Base-by-base conservation (phyloP, 2,113 vertebrate genomes). In the Rhinoderma darwinii region DNA sequence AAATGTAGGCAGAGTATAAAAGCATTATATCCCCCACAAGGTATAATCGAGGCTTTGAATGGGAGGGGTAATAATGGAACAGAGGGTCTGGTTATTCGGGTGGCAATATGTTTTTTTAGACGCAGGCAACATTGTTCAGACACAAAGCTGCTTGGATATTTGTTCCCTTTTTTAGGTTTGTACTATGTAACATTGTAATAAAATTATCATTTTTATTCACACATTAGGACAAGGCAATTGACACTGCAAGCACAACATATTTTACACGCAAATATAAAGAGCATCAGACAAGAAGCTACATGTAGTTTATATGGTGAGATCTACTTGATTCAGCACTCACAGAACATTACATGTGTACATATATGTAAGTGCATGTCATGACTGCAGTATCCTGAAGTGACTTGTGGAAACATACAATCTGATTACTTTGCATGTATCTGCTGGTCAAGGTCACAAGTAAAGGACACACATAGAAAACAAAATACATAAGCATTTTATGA, bases 1-100 rank as follows among this genome's bases (percentile, higher is more conserved):
- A 90, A 92, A 89, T 90, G 94, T 82, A 92, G 90, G 93, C 91
- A 90, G 91, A 92, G 93, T 92, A 90, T 91, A 92, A 91, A 91
- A 93, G 91, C 91, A 88, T 82, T 89, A 90, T 88, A 88, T 90
- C 92, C 90, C 90, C 92, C 93, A 84, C 44, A 88, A 89, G 77
- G 86, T 90, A 83, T 91, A 91, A 92, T 84, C 90, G 90, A 88
- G 90, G 88, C 90, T 61, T 70, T 94, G 89, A 93, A 88, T 89
- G 91, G 89, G 81, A 92, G 90, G n/a, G n/a, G 27, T 59, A 27
- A 81, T 86, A 20, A 25, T 4, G n/a, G 20, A 25, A 47, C 44
- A 86, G 11, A 37, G 66, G 20, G 25, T 35, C 41, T 73, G 43
- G 32, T 81, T 75, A 77, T 83, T 90, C 76, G 90, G 89, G 84